Evolutionary conservation across 2,888 invertebrate genomes (phyloP).

Genomic region (Tetramorium bicarinatum): DNA sequence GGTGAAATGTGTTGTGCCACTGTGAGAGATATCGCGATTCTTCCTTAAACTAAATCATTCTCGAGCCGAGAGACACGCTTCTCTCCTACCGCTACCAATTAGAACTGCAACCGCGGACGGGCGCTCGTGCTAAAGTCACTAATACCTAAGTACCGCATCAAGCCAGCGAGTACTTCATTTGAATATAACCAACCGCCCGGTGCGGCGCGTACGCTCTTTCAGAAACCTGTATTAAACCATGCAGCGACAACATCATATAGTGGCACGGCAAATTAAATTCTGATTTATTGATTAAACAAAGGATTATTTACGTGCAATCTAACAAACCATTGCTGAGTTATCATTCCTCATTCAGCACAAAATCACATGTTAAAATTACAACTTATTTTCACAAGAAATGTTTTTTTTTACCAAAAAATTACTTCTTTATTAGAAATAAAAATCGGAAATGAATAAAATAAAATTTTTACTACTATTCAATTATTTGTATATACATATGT

Average conservation of each 20-base stretch:
- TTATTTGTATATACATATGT: not conserved
- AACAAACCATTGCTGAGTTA: not conserved
- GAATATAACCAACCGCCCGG: constrained; percentile 14
- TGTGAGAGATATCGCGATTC: constrained; percentile 7
- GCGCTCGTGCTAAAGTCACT: constrained; percentile 1
- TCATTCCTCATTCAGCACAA: not conserved
- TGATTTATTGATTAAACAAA: constrained; percentile 26
- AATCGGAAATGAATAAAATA: not conserved
- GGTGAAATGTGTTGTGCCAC: not conserved
- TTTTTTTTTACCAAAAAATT: not conserved
- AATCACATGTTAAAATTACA: not conserved
- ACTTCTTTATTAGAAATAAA: not conserved
- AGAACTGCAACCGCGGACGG: constrained; percentile 36
- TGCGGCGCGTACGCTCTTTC: constrained; percentile 5
- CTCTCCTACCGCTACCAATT: constrained; percentile 30
- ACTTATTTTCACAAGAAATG: not conserved
- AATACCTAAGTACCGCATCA: constrained; percentile 39
- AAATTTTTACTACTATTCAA: not conserved
- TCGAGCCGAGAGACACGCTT: constrained; percentile 33
- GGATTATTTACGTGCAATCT: constrained; percentile 7
- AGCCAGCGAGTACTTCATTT: constrained; percentile 36
- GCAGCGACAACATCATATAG: not conserved
- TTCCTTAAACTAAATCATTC: constrained; percentile 42
- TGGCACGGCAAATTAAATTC: constrained; percentile 14
- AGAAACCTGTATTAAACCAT: constrained; percentile 2